Evolutionary conservation across 2,113 vertebrate species (phyloP).

Genomic region (Hirundichthys speculiger): DNA sequence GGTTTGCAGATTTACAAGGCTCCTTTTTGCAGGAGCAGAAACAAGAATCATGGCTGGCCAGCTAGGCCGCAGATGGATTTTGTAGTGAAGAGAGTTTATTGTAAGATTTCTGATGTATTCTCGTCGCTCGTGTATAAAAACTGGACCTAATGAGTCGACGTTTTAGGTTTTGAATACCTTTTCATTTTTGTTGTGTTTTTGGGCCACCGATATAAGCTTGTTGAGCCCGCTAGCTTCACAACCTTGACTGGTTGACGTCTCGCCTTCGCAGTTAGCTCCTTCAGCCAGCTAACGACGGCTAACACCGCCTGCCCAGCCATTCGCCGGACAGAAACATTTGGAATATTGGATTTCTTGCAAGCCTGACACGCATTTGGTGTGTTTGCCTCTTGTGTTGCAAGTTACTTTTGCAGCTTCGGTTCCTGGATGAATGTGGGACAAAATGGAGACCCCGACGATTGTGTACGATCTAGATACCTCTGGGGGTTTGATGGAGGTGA

Average conservation of each 20-base stretch:
- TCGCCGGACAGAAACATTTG: neutral
- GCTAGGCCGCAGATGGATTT: slow-evolving; percentile 71
- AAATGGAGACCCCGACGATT: slow-evolving; percentile 98
- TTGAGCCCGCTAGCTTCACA: slow-evolving; percentile 63
- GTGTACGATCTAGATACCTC: slow-evolving; percentile 98
- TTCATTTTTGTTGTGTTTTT: slow-evolving; percentile 15
- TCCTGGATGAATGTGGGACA: slow-evolving; percentile 94
- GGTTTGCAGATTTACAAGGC: slow-evolving; percentile 73
- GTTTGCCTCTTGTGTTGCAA: neutral
- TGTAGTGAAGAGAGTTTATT: neutral
- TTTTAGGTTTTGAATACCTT: neutral
- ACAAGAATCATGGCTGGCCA: slow-evolving; percentile 79
- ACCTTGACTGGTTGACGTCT: slow-evolving; percentile 76
- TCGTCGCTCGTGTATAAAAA: too few relatives aligned
- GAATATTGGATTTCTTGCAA: too few relatives aligned
- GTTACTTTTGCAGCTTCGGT: slow-evolving; percentile 35
- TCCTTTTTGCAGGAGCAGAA: slow-evolving; percentile 76
- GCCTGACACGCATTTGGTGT: too few relatives aligned
- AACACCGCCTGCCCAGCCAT: slow-evolving; percentile 28
- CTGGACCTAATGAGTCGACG: neutral
- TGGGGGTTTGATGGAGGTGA: slow-evolving; percentile 97
- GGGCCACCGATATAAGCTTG: slow-evolving; percentile 19
- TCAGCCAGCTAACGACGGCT: slow-evolving; percentile 60
- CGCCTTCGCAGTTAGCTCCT: slow-evolving; percentile 55
- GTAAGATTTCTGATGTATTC: too few relatives aligned